Conservation (phyloP, 2,113 vertebrate genomes). For the Caloenas nicobarica region DNA sequence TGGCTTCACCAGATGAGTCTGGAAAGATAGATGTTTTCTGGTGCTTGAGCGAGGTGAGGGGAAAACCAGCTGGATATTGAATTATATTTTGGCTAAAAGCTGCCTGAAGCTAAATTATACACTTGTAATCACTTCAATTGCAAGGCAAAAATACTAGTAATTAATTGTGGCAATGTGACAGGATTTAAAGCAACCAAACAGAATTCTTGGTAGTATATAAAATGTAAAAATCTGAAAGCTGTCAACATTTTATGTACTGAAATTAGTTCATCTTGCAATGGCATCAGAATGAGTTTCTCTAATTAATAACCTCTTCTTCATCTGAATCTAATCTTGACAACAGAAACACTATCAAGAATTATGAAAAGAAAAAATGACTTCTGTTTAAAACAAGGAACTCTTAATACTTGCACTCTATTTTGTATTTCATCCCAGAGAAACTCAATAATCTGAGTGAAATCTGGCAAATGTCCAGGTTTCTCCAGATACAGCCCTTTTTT, state of each 20-base stretch:
- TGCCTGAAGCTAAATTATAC: conserved; percentile 9
- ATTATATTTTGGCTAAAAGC: conserved; percentile 42
- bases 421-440: background rate
- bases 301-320: conserved; percentile 2
- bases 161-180: conserved; percentile 36
- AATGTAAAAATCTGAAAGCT: conserved; percentile 27
- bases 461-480: background rate
- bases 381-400: background rate
- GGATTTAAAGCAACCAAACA: conserved; percentile 1
- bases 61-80: conserved; percentile 17
- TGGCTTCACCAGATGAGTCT: background rate
- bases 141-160: conserved; percentile 25
- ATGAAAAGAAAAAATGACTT: background rate
- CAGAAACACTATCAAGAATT: background rate
- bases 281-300: background rate
- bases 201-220: background rate
- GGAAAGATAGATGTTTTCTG: background rate
- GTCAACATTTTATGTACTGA: background rate
- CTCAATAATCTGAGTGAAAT: background rate
- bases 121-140: conserved; percentile 28
- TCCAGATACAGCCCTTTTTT: background rate
- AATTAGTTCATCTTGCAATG: conserved; percentile 17
- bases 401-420: background rate
- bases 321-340: conserved; percentile 26
- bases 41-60: background rate